Conservation (phyloP, 2,888 invertebrate genomes). For the Ichneumoninae sp. region DNA sequence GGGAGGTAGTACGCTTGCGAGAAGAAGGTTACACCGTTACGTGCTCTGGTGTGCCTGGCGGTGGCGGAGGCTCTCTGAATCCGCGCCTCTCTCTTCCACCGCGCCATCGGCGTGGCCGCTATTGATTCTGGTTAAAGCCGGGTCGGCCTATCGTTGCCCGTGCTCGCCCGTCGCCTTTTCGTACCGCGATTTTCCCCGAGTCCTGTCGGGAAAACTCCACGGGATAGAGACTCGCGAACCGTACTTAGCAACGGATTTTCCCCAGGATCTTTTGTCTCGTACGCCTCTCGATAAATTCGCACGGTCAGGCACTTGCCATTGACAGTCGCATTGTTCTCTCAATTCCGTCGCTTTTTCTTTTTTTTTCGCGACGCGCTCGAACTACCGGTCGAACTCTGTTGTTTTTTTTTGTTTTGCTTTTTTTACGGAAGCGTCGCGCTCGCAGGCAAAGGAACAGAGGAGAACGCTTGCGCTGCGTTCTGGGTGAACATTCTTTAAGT, state of each 20-base stretch:
- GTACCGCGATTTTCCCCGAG: slow-evolving; percentile 67
- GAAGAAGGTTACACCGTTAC: slow-evolving; percentile 45
- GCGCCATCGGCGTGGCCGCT: slow-evolving; percentile 78
- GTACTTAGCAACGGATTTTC: slow-evolving; percentile 1
- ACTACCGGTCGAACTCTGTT: background rate
- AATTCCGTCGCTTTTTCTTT: background rate
- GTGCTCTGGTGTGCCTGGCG: slow-evolving; percentile 56
- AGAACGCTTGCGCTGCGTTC: background rate
- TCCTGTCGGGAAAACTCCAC: slow-evolving; percentile 60
- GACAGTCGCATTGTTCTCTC: slow-evolving; percentile 23
- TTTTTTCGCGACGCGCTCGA: slow-evolving; percentile 7
- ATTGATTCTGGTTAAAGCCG: slow-evolving; percentile 81
- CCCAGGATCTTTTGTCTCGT: slow-evolving; percentile 33
- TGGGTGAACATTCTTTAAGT: slow-evolving; percentile 5
- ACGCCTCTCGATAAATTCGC: background rate
- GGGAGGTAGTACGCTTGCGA: slow-evolving; percentile 27
- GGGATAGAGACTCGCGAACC: slow-evolving; percentile 40
- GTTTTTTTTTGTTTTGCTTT: background rate
- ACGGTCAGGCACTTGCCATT: slow-evolving; percentile 3
- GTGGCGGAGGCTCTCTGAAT: slow-evolving; percentile 52
- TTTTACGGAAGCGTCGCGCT: background rate
- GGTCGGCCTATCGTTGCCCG: slow-evolving; percentile 69
- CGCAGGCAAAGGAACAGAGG: background rate
- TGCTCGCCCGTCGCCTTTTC: slow-evolving; percentile 74
- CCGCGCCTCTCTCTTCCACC: slow-evolving; percentile 61